Evolutionary conservation across 2,888 invertebrate species (phyloP).

Genomic region (Osmoderma eremita): DNA sequence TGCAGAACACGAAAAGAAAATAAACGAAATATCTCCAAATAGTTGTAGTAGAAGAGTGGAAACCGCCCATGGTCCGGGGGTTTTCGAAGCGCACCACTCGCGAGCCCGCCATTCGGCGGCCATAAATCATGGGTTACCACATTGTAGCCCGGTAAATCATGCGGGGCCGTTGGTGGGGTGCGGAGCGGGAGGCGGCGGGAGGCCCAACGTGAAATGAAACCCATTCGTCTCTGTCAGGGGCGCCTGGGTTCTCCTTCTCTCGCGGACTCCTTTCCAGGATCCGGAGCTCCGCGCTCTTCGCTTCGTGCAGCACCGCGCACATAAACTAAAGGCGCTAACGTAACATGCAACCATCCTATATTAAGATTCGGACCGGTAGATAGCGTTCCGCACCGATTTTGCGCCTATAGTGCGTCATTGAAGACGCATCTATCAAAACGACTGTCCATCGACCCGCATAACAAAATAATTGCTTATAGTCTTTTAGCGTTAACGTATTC

Average conservation of each 20-base stretch:
- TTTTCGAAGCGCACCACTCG: constrained; percentile 59
- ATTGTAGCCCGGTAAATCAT: constrained; percentile 76
- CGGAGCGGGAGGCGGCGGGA: constrained; percentile 65
- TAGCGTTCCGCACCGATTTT: constrained; percentile 37
- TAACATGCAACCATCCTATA: constrained; percentile 41
- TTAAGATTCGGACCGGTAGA: constrained; percentile 38
- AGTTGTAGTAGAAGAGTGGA: constrained; percentile 48
- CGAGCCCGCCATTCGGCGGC: constrained; percentile 70
- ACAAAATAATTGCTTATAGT: constrained; percentile 2
- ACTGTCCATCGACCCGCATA: constrained; percentile 19
- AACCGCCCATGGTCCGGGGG: constrained; percentile 53
- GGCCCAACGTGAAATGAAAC: constrained; percentile 68
- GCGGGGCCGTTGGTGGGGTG: constrained; percentile 59
- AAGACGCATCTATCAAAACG: constrained; percentile 18
- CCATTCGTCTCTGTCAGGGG: constrained; percentile 65
- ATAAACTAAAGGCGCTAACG: constrained; percentile 42
- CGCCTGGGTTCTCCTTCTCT: constrained; percentile 51
- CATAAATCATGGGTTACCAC: constrained; percentile 77
- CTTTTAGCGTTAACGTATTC: constrained; percentile 1
- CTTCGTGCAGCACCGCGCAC: constrained; percentile 43
- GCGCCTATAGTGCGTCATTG: constrained; percentile 35
- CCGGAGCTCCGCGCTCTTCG: constrained; percentile 37
- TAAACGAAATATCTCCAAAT: constrained; percentile 52
- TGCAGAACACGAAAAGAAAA: constrained; percentile 34
- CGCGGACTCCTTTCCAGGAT: constrained; percentile 50